Base-by-base conservation (phyloP, 2,888 invertebrate genomes). In the Mimas tiliae region DNA sequence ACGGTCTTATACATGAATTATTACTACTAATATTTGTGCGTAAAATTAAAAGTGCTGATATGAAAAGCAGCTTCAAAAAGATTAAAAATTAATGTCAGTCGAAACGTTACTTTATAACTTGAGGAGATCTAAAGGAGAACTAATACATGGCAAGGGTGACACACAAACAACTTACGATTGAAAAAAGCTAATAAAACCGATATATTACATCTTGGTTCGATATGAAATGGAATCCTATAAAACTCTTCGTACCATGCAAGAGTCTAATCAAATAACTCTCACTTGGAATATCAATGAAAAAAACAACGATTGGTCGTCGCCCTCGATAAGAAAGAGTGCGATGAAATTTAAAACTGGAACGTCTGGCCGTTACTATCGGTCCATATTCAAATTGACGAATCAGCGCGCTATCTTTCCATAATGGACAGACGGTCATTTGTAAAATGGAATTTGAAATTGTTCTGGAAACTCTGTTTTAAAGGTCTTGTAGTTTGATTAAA, bases 291-390 rank as follows among this genome's bases (percentile, higher is more conserved):
- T 65, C 53, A 64, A 62, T 65, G 51, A 53, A 67, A 69, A n/a
- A 27, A 67, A 67, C 65, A 58, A 62, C 33, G 19, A 55, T 65
- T 65, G 64, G 45, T 53, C 58, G 38, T 65, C 68, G 64, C 34
- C 51, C 48, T 47, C 50, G 53, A 62, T 27, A 33, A 27, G 62
- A 38, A 48, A 69, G 75, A 77, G 67, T 74, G 80, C 73, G 79
- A 88, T 87, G 81, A 87, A 86, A 86, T 87, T 87, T 81, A 83
- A 86, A 86, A 83, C 84, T 80, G 73, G 83, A 86, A 86, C 83
- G 82, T 79, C 74, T 71, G 70, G 73, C 77, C 75, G 72, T 75
- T 83, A 81, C 84, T 78, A 76, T 77, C 74, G 75, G 77, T 81
- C 79, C 81, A 83, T 84, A 87, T 86, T 83, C 83, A 85, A 85